Evolutionary conservation across 2,888 invertebrate species (phyloP).

Genomic region (Leptopilina drosophilae): DNA sequence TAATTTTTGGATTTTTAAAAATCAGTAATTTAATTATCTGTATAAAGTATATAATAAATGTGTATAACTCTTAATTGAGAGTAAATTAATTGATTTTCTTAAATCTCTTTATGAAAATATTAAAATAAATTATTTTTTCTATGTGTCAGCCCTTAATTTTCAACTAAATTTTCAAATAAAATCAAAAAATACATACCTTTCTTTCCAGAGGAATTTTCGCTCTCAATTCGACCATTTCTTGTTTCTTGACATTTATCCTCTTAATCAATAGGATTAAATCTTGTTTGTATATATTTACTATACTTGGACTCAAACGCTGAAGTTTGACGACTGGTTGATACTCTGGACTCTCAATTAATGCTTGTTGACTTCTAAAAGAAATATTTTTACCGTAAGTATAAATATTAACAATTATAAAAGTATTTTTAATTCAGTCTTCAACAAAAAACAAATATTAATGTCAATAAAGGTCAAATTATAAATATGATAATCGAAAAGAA

Average conservation of each 20-base stretch:
- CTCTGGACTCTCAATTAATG: neutral
- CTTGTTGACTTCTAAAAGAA: conserved; percentile 1
- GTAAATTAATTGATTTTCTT: neutral
- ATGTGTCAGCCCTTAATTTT: neutral
- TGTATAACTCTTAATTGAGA: neutral
- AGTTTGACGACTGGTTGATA: conserved; percentile 25
- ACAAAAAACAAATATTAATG: neutral
- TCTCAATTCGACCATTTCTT: conserved; percentile 20
- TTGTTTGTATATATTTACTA: neutral
- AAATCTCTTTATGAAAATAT: no score
- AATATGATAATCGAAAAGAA: neutral
- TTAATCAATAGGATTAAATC: neutral
- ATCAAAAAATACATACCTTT: conserved; percentile 12
- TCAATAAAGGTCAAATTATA: neutral
- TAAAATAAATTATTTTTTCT: neutral
- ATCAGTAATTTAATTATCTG: no score
- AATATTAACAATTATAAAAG: neutral
- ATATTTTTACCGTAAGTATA: neutral
- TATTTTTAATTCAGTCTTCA: no score
- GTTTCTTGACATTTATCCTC: conserved; percentile 2
- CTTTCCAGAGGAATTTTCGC: neutral
- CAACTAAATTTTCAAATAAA: neutral
- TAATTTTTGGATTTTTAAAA: no score
- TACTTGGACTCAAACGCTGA: neutral
- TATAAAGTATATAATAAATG: no score